Percentiles rank a stretch among this genome's conserved stretches.
phyloP scores from a whole-genome alignment of 2,113 vertebrate species.

The Scalopus aquaticus region DNA sequence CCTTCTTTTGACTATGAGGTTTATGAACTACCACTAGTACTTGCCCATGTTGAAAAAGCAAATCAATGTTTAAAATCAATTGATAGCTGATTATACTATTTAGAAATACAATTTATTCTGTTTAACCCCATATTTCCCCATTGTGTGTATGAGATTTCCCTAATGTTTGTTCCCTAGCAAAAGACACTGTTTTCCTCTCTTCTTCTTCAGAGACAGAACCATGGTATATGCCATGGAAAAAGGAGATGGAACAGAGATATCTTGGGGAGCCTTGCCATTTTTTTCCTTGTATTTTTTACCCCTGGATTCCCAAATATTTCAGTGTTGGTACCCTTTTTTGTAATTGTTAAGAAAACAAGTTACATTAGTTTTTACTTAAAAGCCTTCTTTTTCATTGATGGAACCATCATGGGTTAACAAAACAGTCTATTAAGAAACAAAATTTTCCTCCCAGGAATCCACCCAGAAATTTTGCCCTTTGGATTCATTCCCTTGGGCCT shows the following conservation, averaged over 20 bases:
- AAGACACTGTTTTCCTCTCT: neutral
- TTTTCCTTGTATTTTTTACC: neutral
- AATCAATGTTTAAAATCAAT: neutral
- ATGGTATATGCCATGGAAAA: too few species aligned
- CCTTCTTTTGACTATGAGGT: neutral
- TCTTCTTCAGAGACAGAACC: neutral
- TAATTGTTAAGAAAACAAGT: neutral
- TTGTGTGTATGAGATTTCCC: neutral
- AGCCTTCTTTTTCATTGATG: neutral
- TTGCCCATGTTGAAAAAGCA: neutral
- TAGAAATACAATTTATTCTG: neutral
- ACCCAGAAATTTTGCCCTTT: neutral
- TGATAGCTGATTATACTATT: neutral
- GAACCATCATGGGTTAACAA: neutral
- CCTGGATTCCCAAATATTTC: neutral
- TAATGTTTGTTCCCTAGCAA: too few species aligned
- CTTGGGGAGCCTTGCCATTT: neutral
- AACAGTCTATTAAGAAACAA: neutral
- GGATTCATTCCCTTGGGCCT: neutral
- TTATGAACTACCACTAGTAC: neutral
- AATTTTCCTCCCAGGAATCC: neutral
- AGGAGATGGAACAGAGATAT: fast-evolving
- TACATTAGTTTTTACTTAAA: neutral
- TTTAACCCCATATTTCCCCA: neutral
- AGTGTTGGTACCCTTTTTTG: neutral